phyloP scores from a whole-genome alignment of 1,140 invertebrate genomes.

The Agrilus planipennis region DNA sequence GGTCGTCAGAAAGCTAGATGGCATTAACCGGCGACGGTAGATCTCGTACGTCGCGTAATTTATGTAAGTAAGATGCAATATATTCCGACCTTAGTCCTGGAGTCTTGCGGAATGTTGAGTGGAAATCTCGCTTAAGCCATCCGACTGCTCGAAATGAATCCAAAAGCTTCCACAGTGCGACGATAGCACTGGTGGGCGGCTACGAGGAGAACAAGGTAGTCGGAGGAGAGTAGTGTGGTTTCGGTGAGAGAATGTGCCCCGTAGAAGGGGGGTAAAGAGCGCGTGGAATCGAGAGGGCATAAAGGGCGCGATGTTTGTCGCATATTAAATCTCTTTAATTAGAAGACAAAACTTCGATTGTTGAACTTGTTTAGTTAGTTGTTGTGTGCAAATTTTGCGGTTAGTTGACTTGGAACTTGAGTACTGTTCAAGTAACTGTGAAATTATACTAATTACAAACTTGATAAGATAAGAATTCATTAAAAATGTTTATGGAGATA shows the following conservation, averaged over 20 bases:
- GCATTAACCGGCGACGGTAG: constrained; percentile 3
- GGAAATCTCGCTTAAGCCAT: constrained; percentile 24
- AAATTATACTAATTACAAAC: neutral
- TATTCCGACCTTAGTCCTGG: constrained; percentile 33
- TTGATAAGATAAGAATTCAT: neutral
- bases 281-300: too few species aligned
- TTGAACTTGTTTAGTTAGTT: neutral
- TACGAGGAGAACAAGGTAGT: constrained; percentile 24
- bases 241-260: too few species aligned
- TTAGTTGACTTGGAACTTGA: neutral
- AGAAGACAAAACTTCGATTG: neutral
- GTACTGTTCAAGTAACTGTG: neutral
- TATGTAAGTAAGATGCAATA: constrained; percentile 30
- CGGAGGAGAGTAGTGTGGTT: constrained; percentile 21
- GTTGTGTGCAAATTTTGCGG: neutral
- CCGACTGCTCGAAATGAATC: constrained; percentile 19
- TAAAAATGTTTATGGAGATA: neutral
- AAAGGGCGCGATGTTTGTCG: constrained; percentile 25
- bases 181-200: too few species aligned
- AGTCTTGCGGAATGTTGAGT: constrained; percentile 31
- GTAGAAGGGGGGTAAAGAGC: too few species aligned
- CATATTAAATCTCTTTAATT: constrained; percentile 27
- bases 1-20: neutral
- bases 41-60: constrained; percentile 29
- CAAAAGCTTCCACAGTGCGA: constrained; percentile 19